A percentile compares a stretch with the other conserved stretches of the same genome.
phyloP scores from a whole-genome alignment of 2,888 invertebrate species.

The Calameuta idolon region DNA sequence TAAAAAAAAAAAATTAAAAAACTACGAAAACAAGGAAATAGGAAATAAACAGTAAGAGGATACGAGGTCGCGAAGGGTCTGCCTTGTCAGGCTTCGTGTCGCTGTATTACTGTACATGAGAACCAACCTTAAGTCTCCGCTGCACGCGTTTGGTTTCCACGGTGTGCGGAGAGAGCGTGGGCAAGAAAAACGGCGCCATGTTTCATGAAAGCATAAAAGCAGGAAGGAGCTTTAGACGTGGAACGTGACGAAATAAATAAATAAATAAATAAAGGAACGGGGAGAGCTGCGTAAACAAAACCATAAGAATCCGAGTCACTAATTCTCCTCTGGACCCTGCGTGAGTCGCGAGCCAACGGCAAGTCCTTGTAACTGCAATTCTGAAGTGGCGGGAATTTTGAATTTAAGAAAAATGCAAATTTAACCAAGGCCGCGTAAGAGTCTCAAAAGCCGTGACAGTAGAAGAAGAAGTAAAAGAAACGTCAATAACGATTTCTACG shows the following conservation, averaged over 20 bases:
- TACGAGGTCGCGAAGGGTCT: not conserved
- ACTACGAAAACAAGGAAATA: not conserved
- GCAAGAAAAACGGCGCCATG: not conserved
- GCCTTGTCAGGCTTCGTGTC: not conserved
- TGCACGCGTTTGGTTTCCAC: conserved; percentile 7
- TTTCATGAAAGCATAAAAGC: not conserved
- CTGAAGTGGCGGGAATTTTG: not conserved
- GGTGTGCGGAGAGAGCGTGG: not conserved
- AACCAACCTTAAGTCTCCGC: not conserved
- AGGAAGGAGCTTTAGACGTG: not conserved
- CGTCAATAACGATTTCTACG: not conserved
- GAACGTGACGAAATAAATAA: not conserved
- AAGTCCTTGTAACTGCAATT: not conserved
- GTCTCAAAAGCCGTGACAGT: not conserved
- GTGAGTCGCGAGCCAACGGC: not conserved
- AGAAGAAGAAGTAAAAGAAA: not conserved
- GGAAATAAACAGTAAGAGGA: not conserved
- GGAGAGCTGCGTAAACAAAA: not conserved
- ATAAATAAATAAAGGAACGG: not conserved
- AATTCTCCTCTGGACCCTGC: not conserved
- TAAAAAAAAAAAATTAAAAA: not conserved
- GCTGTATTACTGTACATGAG: not conserved
- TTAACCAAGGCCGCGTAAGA: not conserved
- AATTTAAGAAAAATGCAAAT: not conserved
- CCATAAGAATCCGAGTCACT: not conserved